These are phyloP conservation scores for Nomada fucata DNA, from an alignment of 2,888 invertebrate genomes.

Conservation along the genomic window DNA sequence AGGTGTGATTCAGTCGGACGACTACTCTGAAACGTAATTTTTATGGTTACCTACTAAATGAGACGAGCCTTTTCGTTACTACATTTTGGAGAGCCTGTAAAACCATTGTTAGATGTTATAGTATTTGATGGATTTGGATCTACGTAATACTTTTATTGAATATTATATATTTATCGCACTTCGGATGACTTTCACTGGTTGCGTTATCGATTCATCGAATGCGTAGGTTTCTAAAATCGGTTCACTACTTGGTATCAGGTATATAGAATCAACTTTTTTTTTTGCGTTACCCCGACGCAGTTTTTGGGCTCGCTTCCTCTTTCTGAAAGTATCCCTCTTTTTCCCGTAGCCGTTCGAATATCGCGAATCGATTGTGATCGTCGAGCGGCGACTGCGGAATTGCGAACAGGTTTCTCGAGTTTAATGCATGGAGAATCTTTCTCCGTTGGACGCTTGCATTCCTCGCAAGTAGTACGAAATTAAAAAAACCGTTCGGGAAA, in stretches of 20 bases:
- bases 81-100: no score
- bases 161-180: neutral
- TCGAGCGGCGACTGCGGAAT: neutral
- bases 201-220: neutral
- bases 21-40: no score
- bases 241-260: neutral
- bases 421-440: neutral
- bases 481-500: neutral
- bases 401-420: conserved; percentile 3
- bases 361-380: neutral
- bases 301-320: neutral
- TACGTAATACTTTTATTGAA: no score
- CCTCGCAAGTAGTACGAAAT: neutral
- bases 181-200: neutral
- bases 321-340: neutral
- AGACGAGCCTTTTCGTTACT: no score
- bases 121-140: no score
- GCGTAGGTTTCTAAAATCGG: neutral
- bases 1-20: no score
- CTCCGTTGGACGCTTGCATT: neutral
- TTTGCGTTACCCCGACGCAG: neutral
- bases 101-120: no score
- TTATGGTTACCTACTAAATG: no score
- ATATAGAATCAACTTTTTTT: neutral
- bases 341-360: neutral